Evolutionary conservation across 2,113 vertebrate species (phyloP).

Genomic region (Odobenus rosmarus): DNA sequence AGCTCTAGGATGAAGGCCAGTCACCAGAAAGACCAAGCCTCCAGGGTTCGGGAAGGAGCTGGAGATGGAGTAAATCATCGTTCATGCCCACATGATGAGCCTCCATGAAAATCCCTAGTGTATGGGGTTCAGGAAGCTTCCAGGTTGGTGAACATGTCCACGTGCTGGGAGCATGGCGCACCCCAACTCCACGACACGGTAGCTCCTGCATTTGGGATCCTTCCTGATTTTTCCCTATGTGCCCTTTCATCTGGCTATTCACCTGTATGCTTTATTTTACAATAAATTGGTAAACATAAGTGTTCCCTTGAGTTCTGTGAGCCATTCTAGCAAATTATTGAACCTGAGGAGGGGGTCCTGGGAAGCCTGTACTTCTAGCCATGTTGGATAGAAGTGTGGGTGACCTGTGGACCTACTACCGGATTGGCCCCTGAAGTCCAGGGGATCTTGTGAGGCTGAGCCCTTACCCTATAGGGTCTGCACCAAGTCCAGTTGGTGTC

Average conservation of each 20-base stretch:
- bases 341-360: not conserved
- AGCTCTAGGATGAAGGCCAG: not conserved
- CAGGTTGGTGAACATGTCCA: not conserved
- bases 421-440: not conserved
- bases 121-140: not conserved
- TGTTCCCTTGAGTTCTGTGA: not conserved
- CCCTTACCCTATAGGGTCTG: not conserved
- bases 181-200: not conserved
- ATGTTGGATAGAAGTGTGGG: not conserved
- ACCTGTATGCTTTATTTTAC: not conserved
- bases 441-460: not conserved
- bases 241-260: not conserved
- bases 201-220: not conserved
- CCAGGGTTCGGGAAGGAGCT: not conserved
- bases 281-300: not conserved
- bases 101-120: not conserved
- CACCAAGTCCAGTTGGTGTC: not conserved
- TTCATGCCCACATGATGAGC: accelerated
- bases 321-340: not conserved
- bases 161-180: not conserved
- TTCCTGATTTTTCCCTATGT: not conserved
- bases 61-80: no score
- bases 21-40: not conserved
- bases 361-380: not conserved
- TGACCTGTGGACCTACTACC: not conserved